Evolutionary conservation across 64 coral and sea anemone species (phyloP), one percentile per base, ranked within the genome.

Genomic region (Acropora tenuis): DNA sequence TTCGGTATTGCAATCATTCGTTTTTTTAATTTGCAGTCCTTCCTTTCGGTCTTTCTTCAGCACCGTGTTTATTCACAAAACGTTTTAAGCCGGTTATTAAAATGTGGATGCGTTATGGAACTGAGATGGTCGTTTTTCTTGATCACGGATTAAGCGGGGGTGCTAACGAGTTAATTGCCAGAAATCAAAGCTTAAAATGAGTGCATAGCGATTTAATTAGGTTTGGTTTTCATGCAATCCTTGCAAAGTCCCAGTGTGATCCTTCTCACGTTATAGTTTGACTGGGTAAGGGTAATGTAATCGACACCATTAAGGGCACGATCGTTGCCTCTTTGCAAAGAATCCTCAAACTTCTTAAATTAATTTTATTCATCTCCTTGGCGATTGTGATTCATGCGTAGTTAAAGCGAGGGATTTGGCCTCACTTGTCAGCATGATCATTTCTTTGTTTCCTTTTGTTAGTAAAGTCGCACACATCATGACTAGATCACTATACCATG

Each of bases 11-110:
- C 20, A 4, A 43, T n/a, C 4, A 6, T 55, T 1, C 41, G n/a
- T 52, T 88, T 82, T 88, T 89, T 82, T 41, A 30, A 1, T 93
- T 93, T 58, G 44, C 83, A n/a, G 44, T 78, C 78, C 3, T 75
- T 47, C 18, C 78, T 17, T 88, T 45, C 10, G 80, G 55, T 18
- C 41, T 67, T 3, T 65, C 30, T 20, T 88, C 78, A 10, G 92
- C 87, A 1, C 92, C 92, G 5, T 94, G 69, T 71, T 80, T 94
- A 69, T 89, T 94, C 43, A 79, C 92, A 5, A 92, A 87, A 74
- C 78, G 74, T 8, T 49, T 87, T 49, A 87, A 87, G 15, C 78
- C 79, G 5, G 45, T 93, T 13, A 65, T 79, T 7, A 90, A 90
- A 78, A 40, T 59, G 1, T 81, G 78, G 79, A n/a, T 48, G 17